Evolutionary conservation across 1,140 invertebrate genomes (phyloP).

Genomic region (Scaptomyza graminum): DNA sequence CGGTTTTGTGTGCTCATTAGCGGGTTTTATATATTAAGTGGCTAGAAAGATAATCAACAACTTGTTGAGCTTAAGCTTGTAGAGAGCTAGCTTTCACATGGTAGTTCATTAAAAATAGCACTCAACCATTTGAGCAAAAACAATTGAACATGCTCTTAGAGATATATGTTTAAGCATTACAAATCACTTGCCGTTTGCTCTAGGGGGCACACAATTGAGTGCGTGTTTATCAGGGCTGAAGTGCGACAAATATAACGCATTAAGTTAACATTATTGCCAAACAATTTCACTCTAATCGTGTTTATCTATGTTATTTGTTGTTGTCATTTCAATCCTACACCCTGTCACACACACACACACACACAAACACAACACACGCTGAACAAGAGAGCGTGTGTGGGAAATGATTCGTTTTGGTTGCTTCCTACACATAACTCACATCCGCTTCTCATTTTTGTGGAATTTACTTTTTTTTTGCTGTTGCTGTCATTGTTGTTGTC

Average conservation of each 20-base stretch:
- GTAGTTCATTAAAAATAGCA: slow-evolving; percentile 1
- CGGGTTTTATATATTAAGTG: slow-evolving; percentile 42
- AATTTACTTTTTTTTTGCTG: slow-evolving; percentile 11
- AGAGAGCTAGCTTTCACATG: slow-evolving; percentile 5
- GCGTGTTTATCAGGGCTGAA: slow-evolving; percentile 50
- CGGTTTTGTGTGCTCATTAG: slow-evolving; percentile 41
- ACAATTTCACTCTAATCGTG: slow-evolving; percentile 67
- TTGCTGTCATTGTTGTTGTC: slow-evolving; percentile 5
- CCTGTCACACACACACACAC: slow-evolving; percentile 4
- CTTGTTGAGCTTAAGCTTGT: slow-evolving; percentile 30
- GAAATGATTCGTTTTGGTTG: slow-evolving; percentile 55
- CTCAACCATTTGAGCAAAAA: background rate
- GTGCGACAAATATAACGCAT: slow-evolving; percentile 59
- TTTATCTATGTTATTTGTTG: slow-evolving; percentile 48
- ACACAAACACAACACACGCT: background rate
- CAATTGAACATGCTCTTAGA: slow-evolving; percentile 13
- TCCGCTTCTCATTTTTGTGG: slow-evolving; percentile 63
- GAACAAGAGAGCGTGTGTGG: slow-evolving; percentile 18
- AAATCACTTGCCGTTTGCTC: slow-evolving; percentile 35
- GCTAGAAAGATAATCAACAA: slow-evolving; percentile 18
- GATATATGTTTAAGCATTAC: slow-evolving; percentile 39
- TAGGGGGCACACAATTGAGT: slow-evolving; percentile 32
- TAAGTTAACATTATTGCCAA: slow-evolving; percentile 68
- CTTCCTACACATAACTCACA: slow-evolving; percentile 64
- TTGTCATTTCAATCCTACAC: slow-evolving; percentile 35